phyloP scores from a whole-genome alignment of 2,888 invertebrate species.

The Chrysolina oricalcia region DNA sequence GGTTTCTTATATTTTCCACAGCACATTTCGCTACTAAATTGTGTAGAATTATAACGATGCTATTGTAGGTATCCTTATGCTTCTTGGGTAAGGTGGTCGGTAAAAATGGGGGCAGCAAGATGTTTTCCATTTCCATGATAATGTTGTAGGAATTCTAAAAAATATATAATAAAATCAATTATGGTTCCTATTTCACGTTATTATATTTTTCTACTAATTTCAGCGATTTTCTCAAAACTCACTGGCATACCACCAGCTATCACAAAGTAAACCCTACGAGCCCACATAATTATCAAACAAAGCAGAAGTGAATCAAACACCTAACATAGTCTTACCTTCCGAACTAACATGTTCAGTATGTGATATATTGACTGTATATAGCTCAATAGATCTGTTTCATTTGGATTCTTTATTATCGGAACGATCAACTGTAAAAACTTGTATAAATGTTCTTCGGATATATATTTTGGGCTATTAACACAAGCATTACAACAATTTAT shows the following conservation, averaged over 20 bases:
- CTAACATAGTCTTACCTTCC: slow-evolving; percentile 32
- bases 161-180: neutral
- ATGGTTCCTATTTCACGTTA: no score
- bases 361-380: slow-evolving; percentile 43
- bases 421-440: slow-evolving; percentile 34
- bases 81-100: slow-evolving; percentile 23
- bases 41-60: slow-evolving; percentile 37
- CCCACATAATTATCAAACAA: neutral
- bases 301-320: neutral
- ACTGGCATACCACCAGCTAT: no score
- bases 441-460: slow-evolving; percentile 39
- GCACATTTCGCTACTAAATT: slow-evolving; percentile 34
- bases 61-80: slow-evolving; percentile 34
- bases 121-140: slow-evolving; percentile 35
- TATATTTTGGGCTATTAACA: slow-evolving; percentile 28
- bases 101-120: slow-evolving; percentile 37
- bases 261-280: neutral
- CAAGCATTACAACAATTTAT: slow-evolving; percentile 40
- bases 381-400: slow-evolving; percentile 38
- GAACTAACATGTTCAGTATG: slow-evolving; percentile 40
- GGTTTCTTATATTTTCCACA: slow-evolving; percentile 12
- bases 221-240: no score
- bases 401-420: slow-evolving; percentile 34
- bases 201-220: no score
- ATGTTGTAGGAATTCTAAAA: slow-evolving; percentile 34